Conservation (phyloP, 2,113 vertebrate genomes). For the Ia io region DNA sequence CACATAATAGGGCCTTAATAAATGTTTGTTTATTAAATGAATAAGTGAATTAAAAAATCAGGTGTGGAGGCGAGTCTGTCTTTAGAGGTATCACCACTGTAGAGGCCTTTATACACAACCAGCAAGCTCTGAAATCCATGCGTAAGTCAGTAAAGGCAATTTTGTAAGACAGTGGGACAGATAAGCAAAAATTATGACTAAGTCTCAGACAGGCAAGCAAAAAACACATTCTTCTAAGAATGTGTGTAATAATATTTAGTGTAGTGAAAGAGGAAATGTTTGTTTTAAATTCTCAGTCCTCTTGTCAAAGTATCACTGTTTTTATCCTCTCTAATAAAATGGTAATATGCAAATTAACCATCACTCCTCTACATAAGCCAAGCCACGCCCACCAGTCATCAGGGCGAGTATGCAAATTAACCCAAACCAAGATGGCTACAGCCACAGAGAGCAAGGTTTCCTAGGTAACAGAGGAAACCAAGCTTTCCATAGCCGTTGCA, state of each 20-base stretch:
- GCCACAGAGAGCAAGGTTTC: too few relatives aligned
- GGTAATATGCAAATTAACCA: too few relatives aligned
- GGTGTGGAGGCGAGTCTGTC: accelerated
- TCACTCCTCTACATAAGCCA: too few relatives aligned
- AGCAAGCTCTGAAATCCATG: background rate
- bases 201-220: background rate
- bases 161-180: background rate
- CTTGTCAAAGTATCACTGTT: background rate
- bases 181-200: background rate
- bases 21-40: slow-evolving; percentile 45
- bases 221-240: background rate
- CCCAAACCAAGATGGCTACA: too few relatives aligned
- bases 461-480: too few relatives aligned
- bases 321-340: too few relatives aligned
- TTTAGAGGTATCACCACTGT: background rate
- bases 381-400: too few relatives aligned
- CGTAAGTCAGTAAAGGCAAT: background rate
- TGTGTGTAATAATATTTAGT: background rate
- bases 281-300: background rate
- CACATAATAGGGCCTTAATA: slow-evolving; percentile 27
- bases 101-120: background rate
- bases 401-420: too few relatives aligned
- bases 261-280: background rate
- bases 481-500: too few relatives aligned
- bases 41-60: slow-evolving; percentile 14